Conservation (phyloP, 2,113 vertebrate species). For the Marcusenius ussheri region DNA sequence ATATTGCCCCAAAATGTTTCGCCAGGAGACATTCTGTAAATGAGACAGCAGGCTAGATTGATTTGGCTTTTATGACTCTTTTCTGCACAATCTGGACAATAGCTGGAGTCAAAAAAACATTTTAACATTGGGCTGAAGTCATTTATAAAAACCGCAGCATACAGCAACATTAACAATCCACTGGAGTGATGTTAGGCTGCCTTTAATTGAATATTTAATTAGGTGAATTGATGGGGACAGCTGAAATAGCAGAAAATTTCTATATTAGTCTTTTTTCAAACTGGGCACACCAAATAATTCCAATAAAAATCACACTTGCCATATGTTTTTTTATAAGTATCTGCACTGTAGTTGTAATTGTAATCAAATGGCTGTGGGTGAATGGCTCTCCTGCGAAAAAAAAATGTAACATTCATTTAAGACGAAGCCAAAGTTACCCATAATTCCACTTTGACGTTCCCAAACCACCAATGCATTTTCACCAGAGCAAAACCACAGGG, state of each 20-base stretch:
- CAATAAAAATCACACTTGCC: neutral
- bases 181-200: neutral
- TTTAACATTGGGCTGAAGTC: neutral
- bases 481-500: neutral
- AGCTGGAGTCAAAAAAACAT: constrained; percentile 7
- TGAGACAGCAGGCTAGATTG: constrained; percentile 15
- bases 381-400: neutral
- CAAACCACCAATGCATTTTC: neutral
- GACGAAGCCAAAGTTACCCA: neutral
- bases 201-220: neutral
- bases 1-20: constrained; percentile 19
- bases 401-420: constrained; percentile 2
- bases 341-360: neutral
- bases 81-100: constrained; percentile 33
- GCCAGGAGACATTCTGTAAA: constrained; percentile 22
- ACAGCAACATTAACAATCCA: neutral
- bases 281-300: neutral
- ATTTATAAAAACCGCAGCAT: constrained; percentile 5
- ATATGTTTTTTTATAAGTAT: constrained; percentile 5
- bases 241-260: neutral
- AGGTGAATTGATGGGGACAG: neutral
- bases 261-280: neutral
- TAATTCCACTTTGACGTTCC: constrained; percentile 1
- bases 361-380: neutral
- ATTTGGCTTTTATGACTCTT: constrained; percentile 21